A percentile compares a stretch with the other conserved stretches of the same genome.
Conservation (phyloP, 2,113 vertebrate species). For the Platichthys flesus region DNA sequence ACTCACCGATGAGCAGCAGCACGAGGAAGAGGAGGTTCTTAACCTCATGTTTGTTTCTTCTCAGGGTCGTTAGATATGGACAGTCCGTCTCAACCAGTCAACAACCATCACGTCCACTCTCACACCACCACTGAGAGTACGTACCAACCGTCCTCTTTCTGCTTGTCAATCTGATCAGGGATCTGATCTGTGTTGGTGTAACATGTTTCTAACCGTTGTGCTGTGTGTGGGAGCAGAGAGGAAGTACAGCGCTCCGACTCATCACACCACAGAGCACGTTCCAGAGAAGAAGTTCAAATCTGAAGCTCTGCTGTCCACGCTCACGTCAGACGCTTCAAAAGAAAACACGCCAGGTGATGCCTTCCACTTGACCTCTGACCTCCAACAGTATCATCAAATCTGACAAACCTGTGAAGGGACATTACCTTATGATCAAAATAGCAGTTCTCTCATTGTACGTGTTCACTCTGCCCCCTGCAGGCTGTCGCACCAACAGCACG, state of each 20-base stretch:
- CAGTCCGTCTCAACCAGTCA: constrained; percentile 96
- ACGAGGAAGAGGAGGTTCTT: neutral
- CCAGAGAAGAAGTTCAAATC: constrained; percentile 99
- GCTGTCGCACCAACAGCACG: constrained; percentile 93
- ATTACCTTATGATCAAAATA: too few species aligned
- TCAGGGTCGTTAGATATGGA: constrained; percentile 95
- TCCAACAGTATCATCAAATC: neutral
- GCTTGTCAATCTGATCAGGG: neutral
- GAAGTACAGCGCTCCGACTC: constrained; percentile 92
- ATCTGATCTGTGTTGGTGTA: neutral
- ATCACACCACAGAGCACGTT: constrained; percentile 94
- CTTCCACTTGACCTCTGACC: neutral
- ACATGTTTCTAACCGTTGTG: neutral
- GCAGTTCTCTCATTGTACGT: too few species aligned
- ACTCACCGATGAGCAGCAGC: neutral
- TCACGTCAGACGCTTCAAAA: constrained; percentile 96
- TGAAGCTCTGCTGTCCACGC: constrained; percentile 96
- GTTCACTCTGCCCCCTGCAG: constrained; percentile 67
- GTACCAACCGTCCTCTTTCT: constrained; percentile 30
- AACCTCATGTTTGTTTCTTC: neutral
- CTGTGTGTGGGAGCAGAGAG: constrained; percentile 85
- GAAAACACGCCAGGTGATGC: constrained; percentile 91
- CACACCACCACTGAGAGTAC: constrained; percentile 94
- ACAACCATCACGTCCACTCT: constrained; percentile 97
- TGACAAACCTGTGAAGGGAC: neutral